These are phyloP conservation scores for Leuciscus idus DNA, from an alignment of 2,113 vertebrate genomes.

Conservation along the genomic window DNA sequence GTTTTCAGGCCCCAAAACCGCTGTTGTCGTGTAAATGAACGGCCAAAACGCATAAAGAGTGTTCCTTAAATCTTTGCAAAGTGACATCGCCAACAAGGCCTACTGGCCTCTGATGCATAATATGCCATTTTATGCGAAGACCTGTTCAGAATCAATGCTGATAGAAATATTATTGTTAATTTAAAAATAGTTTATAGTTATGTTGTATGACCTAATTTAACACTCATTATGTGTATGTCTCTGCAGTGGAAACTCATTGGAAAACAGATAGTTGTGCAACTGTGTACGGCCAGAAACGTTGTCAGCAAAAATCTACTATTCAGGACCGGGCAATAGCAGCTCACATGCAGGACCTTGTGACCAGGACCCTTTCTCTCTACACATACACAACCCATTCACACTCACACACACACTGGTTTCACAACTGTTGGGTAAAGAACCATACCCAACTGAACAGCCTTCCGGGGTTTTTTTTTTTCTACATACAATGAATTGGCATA, in stretches of 20 bases:
- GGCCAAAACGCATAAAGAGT: no score
- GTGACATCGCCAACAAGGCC: no score
- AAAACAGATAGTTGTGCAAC: conserved; percentile 44
- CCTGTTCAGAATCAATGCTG: not conserved
- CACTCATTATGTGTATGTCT: not conserved
- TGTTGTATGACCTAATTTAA: not conserved
- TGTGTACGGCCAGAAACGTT: not conserved
- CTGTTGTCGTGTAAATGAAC: no score
- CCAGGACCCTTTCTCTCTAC: not conserved
- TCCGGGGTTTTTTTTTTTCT: not conserved
- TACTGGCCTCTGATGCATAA: no score
- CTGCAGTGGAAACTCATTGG: conserved; percentile 17
- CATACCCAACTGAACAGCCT: not conserved
- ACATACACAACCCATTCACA: not conserved
- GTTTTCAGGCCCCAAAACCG: no score
- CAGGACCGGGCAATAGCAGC: conserved; percentile 36
- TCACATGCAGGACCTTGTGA: conserved; percentile 56
- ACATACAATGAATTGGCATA: not conserved
- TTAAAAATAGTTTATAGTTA: not conserved
- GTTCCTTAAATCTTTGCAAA: no score
- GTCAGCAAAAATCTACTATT: conserved; percentile 55
- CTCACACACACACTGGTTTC: no score
- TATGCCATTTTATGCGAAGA: not conserved
- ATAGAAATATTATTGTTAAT: not conserved
- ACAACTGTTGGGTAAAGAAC: not conserved